Evolutionary conservation across 2,113 vertebrate species (phyloP).

Genomic region (Recurvirostra avosetta): DNA sequence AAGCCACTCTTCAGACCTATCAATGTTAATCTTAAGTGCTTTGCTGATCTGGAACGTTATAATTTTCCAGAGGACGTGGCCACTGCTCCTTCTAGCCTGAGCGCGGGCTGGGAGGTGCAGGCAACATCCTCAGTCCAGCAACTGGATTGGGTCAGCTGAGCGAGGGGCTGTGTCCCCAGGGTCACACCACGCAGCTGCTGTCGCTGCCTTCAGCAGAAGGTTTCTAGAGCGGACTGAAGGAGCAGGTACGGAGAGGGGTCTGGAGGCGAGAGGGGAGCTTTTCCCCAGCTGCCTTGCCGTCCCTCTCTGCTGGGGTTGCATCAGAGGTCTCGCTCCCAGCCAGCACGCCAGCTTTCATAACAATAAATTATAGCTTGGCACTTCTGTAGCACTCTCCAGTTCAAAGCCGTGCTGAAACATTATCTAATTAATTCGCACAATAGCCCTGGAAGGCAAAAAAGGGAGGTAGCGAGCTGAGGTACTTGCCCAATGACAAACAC

Average conservation of each 20-base stretch:
- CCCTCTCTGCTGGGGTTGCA: not conserved
- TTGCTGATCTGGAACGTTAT: not conserved
- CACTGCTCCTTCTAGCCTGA: not conserved
- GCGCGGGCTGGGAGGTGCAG: not conserved
- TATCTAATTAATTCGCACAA: conserved; percentile 42
- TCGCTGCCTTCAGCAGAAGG: not conserved
- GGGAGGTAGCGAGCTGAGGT: not conserved
- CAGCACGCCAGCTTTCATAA: not conserved
- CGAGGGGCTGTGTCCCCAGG: not conserved
- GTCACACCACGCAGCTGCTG: not conserved
- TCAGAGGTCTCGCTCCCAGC: not conserved
- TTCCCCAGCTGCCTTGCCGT: fast-evolving
- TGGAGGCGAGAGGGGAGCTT: not conserved
- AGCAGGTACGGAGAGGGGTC: too few relatives aligned
- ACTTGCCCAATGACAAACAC: conserved; percentile 7
- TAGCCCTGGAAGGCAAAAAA: conserved; percentile 31
- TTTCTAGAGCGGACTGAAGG: not conserved
- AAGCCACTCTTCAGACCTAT: conserved; percentile 18
- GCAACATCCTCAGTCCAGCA: not conserved
- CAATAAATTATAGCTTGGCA: conserved; percentile 32
- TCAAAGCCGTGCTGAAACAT: conserved; percentile 17
- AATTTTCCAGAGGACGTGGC: not conserved
- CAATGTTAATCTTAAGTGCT: conserved; percentile 13
- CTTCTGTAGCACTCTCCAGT: not conserved
- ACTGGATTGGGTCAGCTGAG: fast-evolving